phyloP scores from a whole-genome alignment of 2,797 vertebrate genomes.

The Diglossa cyanea region DNA sequence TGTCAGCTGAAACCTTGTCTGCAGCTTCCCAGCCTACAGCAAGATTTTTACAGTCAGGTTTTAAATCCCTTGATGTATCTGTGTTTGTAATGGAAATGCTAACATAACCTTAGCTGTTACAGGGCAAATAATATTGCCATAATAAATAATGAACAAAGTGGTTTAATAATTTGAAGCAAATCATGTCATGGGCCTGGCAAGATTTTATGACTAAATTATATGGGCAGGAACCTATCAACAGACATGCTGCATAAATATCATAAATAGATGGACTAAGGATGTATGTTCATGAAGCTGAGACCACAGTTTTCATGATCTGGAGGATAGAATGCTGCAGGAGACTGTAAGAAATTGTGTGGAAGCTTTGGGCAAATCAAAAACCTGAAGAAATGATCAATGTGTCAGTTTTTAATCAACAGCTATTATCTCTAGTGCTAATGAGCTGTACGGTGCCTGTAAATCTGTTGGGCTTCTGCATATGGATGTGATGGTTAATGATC shows the following conservation, averaged over 20 bases:
- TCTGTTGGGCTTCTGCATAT: constrained; percentile 54
- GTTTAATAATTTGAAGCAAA: constrained; percentile 50
- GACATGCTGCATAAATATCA: constrained; percentile 33
- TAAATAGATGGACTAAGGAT: constrained; percentile 28
- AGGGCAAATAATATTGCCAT: constrained; percentile 38
- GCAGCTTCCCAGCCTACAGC: constrained; percentile 30
- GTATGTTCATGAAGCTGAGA: constrained; percentile 8
- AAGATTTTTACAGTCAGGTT: constrained; percentile 23
- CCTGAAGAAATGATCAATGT: constrained; percentile 62
- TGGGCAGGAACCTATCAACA: neutral
- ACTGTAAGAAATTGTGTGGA: neutral
- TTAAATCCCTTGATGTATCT: constrained; percentile 43
- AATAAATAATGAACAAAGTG: constrained; percentile 59
- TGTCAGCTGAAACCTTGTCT: constrained; percentile 27
- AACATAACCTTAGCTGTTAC: constrained; percentile 24
- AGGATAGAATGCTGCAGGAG: neutral
- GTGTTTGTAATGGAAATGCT: constrained; percentile 41
- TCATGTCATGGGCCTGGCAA: neutral
- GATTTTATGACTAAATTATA: constrained; percentile 54
- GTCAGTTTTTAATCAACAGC: constrained; percentile 77
- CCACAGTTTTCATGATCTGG: neutral
- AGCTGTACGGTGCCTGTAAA: constrained; percentile 5
- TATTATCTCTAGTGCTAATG: constrained; percentile 68
- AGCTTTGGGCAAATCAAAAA: constrained; percentile 53
- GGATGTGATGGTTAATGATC: constrained; percentile 77